A percentile compares a stretch with the other conserved stretches of the same genome.
Conservation (phyloP, 2,888 invertebrate genomes). For the Ernsta delagoae region DNA sequence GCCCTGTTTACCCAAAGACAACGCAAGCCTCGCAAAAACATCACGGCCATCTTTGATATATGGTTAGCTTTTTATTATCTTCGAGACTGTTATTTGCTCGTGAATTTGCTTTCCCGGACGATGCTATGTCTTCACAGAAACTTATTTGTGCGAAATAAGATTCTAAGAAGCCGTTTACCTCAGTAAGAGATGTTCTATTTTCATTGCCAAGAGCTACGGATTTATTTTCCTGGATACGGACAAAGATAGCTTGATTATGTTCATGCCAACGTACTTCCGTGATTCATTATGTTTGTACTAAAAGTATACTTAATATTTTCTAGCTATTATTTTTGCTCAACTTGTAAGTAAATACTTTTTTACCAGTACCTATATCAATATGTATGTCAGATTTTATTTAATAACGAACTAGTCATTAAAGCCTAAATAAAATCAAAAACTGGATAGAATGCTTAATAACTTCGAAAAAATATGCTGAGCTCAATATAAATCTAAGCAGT, state of each 20-base stretch:
- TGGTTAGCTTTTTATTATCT: slow-evolving; percentile 36
- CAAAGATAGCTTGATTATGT: slow-evolving; percentile 21
- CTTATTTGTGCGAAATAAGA: slow-evolving; percentile 34
- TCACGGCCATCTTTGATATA: slow-evolving; percentile 39
- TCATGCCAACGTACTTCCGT: background rate
- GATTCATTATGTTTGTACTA: background rate
- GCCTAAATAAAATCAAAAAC: too few species aligned
- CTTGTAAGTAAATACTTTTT: too few species aligned
- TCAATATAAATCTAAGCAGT: too few species aligned
- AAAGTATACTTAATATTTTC: too few species aligned
- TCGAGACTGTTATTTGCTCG: slow-evolving; percentile 31
- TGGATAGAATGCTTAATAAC: too few species aligned
- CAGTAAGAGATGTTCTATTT: slow-evolving; percentile 28
- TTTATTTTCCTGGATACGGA: slow-evolving; percentile 17
- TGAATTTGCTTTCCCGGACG: slow-evolving; percentile 29
- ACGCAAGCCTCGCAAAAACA: slow-evolving; percentile 38
- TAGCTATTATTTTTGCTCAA: too few species aligned
- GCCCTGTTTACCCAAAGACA: slow-evolving; percentile 44
- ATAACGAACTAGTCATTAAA: too few species aligned
- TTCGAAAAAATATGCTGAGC: too few species aligned
- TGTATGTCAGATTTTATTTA: too few species aligned
- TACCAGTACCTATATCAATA: too few species aligned
- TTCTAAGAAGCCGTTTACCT: slow-evolving; percentile 33
- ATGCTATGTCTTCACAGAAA: slow-evolving; percentile 15
- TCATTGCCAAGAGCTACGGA: slow-evolving; percentile 26